phyloP scores from a whole-genome alignment of 2,888 invertebrate genomes.

The Drosophila neonasuta region DNA sequence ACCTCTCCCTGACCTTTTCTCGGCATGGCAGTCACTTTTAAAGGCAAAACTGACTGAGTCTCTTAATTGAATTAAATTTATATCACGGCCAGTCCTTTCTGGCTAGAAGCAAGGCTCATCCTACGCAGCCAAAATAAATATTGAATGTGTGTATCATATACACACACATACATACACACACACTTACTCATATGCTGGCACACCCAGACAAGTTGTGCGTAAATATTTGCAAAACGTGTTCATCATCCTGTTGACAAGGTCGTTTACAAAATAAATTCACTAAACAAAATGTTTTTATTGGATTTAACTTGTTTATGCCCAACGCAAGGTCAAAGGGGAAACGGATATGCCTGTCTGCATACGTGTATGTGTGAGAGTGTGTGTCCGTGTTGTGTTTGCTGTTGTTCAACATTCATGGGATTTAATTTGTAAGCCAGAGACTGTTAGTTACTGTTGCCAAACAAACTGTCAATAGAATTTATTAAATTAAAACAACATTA shows the following conservation, averaged over 20 bases:
- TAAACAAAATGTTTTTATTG: slow-evolving; percentile 69
- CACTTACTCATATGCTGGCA: slow-evolving; percentile 17
- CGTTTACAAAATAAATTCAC: slow-evolving; percentile 69
- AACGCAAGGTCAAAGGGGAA: slow-evolving; percentile 35
- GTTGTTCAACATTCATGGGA: slow-evolving; percentile 10
- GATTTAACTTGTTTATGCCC: slow-evolving; percentile 60
- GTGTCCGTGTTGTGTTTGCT: slow-evolving; percentile 3
- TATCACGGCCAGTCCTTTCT: slow-evolving; percentile 30
- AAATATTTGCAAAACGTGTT: slow-evolving; percentile 72
- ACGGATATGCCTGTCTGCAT: neutral
- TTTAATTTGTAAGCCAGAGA: slow-evolving; percentile 20
- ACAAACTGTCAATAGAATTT: neutral
- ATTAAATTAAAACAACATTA: neutral
- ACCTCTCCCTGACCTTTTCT: neutral
- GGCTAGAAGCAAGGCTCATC: neutral
- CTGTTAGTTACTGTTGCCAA: neutral
- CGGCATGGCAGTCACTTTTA: slow-evolving; percentile 20
- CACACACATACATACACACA: slow-evolving; percentile 23
- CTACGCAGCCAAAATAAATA: slow-evolving; percentile 45
- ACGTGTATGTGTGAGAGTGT: neutral
- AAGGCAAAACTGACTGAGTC: slow-evolving; percentile 28
- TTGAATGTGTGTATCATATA: slow-evolving; percentile 29
- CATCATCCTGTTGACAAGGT: slow-evolving; percentile 74
- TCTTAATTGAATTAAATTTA: slow-evolving; percentile 60
- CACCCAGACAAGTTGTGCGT: slow-evolving; percentile 28